These are phyloP conservation scores for Linepithema humile DNA, from an alignment of 1,140 invertebrate species.

Conservation along the genomic window DNA sequence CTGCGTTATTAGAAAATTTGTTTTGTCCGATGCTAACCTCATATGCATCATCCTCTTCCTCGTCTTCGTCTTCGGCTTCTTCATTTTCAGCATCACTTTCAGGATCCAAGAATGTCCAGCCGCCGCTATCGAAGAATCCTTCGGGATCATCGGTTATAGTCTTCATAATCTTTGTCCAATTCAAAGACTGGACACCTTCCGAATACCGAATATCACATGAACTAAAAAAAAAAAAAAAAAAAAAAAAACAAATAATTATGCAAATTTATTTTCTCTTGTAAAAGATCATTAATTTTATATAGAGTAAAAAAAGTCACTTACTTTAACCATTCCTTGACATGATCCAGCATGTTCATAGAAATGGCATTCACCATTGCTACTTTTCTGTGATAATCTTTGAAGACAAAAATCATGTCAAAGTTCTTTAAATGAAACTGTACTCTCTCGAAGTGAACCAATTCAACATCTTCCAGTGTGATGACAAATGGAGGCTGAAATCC, in stretches of 20 bases:
- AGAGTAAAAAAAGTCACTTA: slow-evolving; percentile 83
- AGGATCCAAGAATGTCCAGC: slow-evolving; percentile 99
- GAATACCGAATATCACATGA: slow-evolving; percentile 99
- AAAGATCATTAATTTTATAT: not conserved
- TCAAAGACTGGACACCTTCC: slow-evolving; percentile 98
- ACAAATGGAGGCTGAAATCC: slow-evolving; percentile 96
- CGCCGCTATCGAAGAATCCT: slow-evolving; percentile 99
- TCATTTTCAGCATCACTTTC: slow-evolving; percentile 93
- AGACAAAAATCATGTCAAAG: slow-evolving; percentile 99
- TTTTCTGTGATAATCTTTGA: slow-evolving; percentile 98
- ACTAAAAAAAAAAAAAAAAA: slow-evolving; percentile 83
- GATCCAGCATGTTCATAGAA: slow-evolving; percentile 99
- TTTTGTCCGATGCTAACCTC: slow-evolving; percentile 78
- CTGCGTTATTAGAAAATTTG: not conserved
- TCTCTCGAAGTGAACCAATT: slow-evolving; percentile 99
- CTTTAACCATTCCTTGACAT: slow-evolving; percentile 99
- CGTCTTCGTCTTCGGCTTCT: slow-evolving; percentile 89
- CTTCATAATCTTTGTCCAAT: slow-evolving; percentile 99
- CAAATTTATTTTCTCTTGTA: slow-evolving; percentile 1
- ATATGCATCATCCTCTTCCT: slow-evolving; percentile 87
- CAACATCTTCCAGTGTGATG: slow-evolving; percentile 98
- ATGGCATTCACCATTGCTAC: slow-evolving; percentile 98
- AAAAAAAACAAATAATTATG: slow-evolving; percentile 67
- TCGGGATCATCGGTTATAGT: slow-evolving; percentile 99
- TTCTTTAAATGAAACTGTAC: slow-evolving; percentile 99